Evolutionary conservation across 2,888 invertebrate genomes (phyloP), one percentile per base, ranked within the genome.

Genomic region (Erynnis tages): DNA sequence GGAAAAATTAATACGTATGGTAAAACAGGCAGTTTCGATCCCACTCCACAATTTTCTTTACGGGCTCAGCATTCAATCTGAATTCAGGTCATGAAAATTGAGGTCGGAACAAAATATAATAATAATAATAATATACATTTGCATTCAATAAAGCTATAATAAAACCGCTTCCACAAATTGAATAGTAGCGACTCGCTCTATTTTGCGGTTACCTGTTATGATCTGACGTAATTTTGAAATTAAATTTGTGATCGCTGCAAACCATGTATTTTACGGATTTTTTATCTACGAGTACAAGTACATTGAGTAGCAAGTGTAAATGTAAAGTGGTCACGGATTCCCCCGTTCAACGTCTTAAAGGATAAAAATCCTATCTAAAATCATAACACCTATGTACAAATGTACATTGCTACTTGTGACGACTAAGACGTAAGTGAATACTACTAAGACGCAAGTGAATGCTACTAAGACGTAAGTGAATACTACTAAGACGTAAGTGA

Each of bases 71-170:
- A 23, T 48, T 48, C 47, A 48, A 38, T 38, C 29, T 40, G 30
- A 48, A 48, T 48, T 48, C 14, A 48, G 48, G 38, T 40, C 48
- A 30, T 40, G 40, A 40, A 48, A 48, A 48, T 48, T 48, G 48
- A 48, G 48, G 48, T 48, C 38, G 38, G 48, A 38, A 48, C 48
- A 48, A 48, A 48, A n/a, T n/a, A n/a, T n/a, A n/a, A n/a, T n/a
- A n/a, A n/a, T n/a, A 30, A 29, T 41, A 41, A 41, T 41, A 41
- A 41, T 41, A 40, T 37, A 48, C 30, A 48, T 48, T 48, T 48
- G 38, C 37, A 48, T 48, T 47, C 38, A 47, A 38, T 47, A 30
- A 47, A 37, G 37, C 27, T 47, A 38, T 30, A 38, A 38, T 47
- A 47, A 38, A 38, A 38, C 47, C 29, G 47, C 29, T 38, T 10